Evolutionary conservation across 2,888 invertebrate genomes (phyloP), one percentile per base, ranked within the genome.

Genomic region (Pristionchus arcanus): DNA sequence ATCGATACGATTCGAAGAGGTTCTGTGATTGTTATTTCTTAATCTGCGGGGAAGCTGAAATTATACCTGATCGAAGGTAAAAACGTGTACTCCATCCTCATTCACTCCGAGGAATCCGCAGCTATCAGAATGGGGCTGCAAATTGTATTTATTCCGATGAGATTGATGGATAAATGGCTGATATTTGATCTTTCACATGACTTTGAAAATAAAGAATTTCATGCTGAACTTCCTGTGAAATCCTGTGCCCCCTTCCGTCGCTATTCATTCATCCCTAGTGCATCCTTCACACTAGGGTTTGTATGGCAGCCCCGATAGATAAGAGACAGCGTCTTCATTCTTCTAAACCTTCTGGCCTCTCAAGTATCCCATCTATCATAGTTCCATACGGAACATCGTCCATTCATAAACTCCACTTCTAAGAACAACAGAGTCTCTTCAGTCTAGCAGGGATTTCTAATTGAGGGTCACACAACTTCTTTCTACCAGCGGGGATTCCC

Each of bases 81-180:
- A 84, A 25, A 84, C 59, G 37, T 84, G 84, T 2, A 84, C 55
- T 59, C 84, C 84, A 34, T 84, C 55, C 25, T 84, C 84, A 59
- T 84, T 84, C 21, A 59, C 84, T 81, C 81, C 81, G 7, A 81
- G 81, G 49, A 28, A 81, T n/a, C 81, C 81, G 21, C 81, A 81
- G n/a, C 28, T 81, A 28, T 81, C 81, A 2, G 53, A 81, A n/a
- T 25, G 81, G 25, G 81, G 81, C 81, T 81, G 81, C 25, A 49
- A 53, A 37, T 49, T 11, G 9, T 13, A 49, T 49, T 9, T 7
- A 49, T 49, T 49, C 42, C 11, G 42, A 3, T 49, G 42, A 13
- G 42, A 49, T 49, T 13, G 4, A 49, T 3, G 42, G 42, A 49
- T 49, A 49, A 49, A 49, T 49, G 42, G 13, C 13, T 49, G 42